phyloP scores from a whole-genome alignment of 2,113 vertebrate species.

The Megaceryle maxima region DNA sequence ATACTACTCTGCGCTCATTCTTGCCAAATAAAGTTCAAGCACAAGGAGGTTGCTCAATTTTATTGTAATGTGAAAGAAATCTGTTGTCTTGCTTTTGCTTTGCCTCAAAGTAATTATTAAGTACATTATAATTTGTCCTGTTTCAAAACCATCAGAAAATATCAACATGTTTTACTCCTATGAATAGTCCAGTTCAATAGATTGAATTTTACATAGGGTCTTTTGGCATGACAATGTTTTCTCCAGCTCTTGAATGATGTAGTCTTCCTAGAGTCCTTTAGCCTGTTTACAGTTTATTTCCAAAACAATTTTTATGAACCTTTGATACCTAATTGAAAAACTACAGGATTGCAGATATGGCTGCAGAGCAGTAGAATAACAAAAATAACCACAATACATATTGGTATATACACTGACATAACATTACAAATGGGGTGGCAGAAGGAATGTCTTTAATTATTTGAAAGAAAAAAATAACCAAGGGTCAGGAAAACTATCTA shows the following conservation, averaged over 20 bases:
- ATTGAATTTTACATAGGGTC: neutral
- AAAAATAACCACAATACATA: neutral
- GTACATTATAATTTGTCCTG: neutral
- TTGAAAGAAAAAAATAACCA: neutral
- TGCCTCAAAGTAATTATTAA: neutral
- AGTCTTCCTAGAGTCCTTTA: neutral
- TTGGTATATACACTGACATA: neutral
- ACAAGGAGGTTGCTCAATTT: neutral
- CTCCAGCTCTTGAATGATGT: neutral
- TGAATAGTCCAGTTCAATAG: neutral
- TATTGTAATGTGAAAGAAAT: neutral
- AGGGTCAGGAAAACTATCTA: neutral
- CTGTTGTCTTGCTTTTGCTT: neutral
- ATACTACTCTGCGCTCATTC: neutral
- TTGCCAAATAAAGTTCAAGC: neutral
- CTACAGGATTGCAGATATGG: neutral
- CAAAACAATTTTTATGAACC: neutral
- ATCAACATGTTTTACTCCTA: neutral
- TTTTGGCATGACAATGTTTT: neutral
- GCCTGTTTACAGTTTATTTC: neutral
- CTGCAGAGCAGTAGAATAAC: neutral
- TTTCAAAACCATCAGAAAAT: neutral
- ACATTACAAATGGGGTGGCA: neutral
- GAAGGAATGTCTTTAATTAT: neutral
- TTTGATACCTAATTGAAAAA: neutral